phyloP scores from a whole-genome alignment of 1,140 invertebrate species.

The Ips typographus region DNA sequence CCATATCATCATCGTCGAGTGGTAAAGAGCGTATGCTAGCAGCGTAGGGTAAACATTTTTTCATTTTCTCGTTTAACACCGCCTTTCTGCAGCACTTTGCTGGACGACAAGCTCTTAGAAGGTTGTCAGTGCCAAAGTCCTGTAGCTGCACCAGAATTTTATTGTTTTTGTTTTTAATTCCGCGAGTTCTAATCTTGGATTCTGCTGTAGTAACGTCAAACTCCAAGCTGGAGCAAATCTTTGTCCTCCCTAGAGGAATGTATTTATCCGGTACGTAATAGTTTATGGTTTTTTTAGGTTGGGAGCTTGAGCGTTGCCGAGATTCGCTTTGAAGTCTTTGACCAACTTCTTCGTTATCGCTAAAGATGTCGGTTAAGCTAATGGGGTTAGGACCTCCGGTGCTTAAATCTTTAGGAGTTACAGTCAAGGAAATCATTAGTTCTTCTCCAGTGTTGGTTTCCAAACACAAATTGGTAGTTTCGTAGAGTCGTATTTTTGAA shows the following conservation, averaged over 20 bases:
- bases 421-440: conserved; percentile 34
- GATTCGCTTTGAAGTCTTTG: neutral
- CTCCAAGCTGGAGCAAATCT: conserved; percentile 42
- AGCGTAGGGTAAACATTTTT: conserved; percentile 40
- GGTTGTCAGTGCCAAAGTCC: conserved; percentile 39
- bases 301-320: neutral
- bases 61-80: conserved; percentile 41
- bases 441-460: conserved; percentile 34
- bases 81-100: conserved; percentile 46
- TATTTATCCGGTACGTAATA: conserved; percentile 17
- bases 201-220: conserved; percentile 39
- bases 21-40: conserved; percentile 43
- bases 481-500: conserved; percentile 29
- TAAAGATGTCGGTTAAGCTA: conserved; percentile 34
- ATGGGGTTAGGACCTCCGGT: neutral
- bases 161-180: conserved; percentile 36
- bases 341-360: conserved; percentile 10
- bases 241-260: conserved; percentile 36
- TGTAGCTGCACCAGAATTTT: conserved; percentile 37
- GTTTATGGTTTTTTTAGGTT: neutral
- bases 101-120: conserved; percentile 40
- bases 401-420: conserved; percentile 28
- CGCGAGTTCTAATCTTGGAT: conserved; percentile 26
- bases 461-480: conserved; percentile 34
- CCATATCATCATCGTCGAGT: conserved; percentile 38